These are phyloP conservation scores for Aphis gossypii DNA, from an alignment of 1,140 invertebrate species.

Conservation along the genomic window DNA sequence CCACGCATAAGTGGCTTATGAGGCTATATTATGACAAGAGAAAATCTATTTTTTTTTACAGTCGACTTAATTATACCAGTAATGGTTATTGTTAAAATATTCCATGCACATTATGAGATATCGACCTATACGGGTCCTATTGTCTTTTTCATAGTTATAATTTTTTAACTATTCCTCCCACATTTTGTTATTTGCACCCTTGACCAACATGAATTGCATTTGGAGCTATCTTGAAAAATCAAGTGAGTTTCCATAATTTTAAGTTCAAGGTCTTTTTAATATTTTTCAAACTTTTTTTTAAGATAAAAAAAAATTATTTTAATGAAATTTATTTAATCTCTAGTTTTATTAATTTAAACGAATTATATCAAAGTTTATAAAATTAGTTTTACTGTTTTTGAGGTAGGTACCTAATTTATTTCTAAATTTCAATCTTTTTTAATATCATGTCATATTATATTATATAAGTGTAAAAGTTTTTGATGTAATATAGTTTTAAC, in stretches of 20 bases:
- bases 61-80: constrained; percentile 10
- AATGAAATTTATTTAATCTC: not conserved
- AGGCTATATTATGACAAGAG: not conserved
- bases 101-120: not conserved
- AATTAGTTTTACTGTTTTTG: not conserved
- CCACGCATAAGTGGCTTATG: not conserved
- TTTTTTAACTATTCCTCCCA: constrained; percentile 47
- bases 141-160: constrained; percentile 29
- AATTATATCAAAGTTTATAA: not conserved
- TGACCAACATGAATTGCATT: constrained; percentile 41
- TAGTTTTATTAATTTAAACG: not conserved
- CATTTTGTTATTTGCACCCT: constrained; percentile 23
- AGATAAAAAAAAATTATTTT: not conserved
- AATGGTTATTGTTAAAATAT: constrained; percentile 53
- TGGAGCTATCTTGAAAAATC: constrained; percentile 30
- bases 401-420: not conserved
- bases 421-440: not conserved
- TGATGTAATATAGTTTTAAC: not conserved
- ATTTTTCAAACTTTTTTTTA: not conserved
- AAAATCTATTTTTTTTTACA: constrained; percentile 35
- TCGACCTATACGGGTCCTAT: not conserved
- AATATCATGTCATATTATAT: not conserved
- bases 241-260: constrained; percentile 1
- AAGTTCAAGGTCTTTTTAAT: constrained; percentile 2
- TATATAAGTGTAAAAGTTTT: not conserved